These are phyloP conservation scores for Eupithecia vulgata DNA, from an alignment of 2,888 invertebrate species.

Conservation along the genomic window DNA sequence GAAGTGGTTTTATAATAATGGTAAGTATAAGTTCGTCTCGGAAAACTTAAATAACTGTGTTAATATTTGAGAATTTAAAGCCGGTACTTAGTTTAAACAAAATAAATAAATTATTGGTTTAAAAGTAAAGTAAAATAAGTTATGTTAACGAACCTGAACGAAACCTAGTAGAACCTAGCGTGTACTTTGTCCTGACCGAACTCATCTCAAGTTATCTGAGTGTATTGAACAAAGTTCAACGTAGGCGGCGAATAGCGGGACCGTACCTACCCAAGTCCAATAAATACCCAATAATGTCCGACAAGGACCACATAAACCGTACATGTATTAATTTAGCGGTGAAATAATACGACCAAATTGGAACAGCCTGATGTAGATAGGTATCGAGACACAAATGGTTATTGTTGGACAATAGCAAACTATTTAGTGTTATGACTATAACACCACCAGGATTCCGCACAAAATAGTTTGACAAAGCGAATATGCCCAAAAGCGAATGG, in stretches of 20 bases:
- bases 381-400: constrained; percentile 41
- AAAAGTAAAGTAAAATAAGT: too few species aligned
- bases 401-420: constrained; percentile 45
- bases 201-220: neutral
- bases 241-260: neutral
- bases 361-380: constrained; percentile 38
- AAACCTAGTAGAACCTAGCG: too few species aligned
- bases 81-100: too few species aligned
- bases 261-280: neutral
- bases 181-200: too few species aligned
- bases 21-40: too few species aligned
- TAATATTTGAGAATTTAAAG: too few species aligned
- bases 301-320: constrained; percentile 30
- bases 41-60: too few species aligned
- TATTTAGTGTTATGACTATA: constrained; percentile 53
- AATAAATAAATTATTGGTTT: too few species aligned
- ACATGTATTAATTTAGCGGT: constrained; percentile 38
- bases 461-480: constrained; percentile 58
- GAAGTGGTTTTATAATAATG: too few species aligned
- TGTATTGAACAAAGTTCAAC: neutral
- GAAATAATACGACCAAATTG: constrained; percentile 42
- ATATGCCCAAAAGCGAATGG: constrained; percentile 29
- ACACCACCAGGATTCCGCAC: constrained; percentile 49
- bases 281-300: constrained; percentile 6
- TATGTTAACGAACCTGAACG: too few species aligned